Conservation (phyloP, 2,113 vertebrate genomes). For the Oreochromis aureus region DNA sequence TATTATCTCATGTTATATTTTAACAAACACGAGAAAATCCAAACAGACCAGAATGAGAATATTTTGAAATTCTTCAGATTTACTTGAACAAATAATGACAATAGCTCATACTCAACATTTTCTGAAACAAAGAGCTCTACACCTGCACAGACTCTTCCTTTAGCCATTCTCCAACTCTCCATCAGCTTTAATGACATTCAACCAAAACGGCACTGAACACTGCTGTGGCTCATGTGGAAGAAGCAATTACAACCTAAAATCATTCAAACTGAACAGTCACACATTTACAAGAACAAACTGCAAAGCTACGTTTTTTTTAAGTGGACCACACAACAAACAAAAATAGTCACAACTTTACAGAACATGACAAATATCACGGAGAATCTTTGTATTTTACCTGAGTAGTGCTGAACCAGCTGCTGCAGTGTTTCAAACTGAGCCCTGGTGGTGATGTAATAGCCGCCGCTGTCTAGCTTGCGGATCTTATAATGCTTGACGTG, state of each 20-base stretch:
- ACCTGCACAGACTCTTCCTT: not conserved
- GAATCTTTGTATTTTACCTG: slow-evolving; percentile 72
- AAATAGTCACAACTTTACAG: not conserved
- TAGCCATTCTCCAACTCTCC: not conserved
- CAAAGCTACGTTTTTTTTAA: not conserved
- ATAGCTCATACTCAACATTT: not conserved
- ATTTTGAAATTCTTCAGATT: not conserved
- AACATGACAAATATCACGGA: not conserved
- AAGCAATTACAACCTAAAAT: not conserved
- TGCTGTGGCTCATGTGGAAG: not conserved
- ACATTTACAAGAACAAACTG: not conserved
- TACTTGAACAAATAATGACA: not conserved
- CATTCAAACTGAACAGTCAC: not conserved
- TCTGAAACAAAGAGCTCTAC: not conserved
- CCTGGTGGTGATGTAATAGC: slow-evolving; percentile 96
- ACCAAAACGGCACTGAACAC: not conserved
- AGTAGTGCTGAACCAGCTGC: slow-evolving; percentile 95
- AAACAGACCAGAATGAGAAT: not conserved
- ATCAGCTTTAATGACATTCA: not conserved
- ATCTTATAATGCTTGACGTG: slow-evolving; percentile 99
- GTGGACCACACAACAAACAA: not conserved
- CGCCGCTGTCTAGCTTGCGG: slow-evolving; percentile 95
- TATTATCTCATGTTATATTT: not conserved
- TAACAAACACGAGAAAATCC: not conserved
- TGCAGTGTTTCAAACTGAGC: slow-evolving; percentile 95